Conservation (phyloP, 2,888 invertebrate species). For the Ochropacha duplaris region DNA sequence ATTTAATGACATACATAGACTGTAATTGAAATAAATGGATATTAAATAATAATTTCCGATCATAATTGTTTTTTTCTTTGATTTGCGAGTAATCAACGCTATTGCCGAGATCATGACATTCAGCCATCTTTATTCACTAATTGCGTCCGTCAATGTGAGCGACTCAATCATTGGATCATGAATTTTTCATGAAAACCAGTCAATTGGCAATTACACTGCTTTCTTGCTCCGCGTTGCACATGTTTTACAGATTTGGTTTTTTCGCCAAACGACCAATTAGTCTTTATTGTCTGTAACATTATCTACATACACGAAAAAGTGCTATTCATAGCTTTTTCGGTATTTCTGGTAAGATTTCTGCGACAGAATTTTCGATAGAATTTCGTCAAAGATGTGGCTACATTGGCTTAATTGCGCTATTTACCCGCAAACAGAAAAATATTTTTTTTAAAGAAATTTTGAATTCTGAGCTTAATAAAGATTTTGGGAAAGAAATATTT, state of each 20-base stretch:
- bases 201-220: conserved; percentile 56
- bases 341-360: background rate
- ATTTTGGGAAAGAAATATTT: background rate
- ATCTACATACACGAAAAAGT: conserved; percentile 6
- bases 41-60: background rate
- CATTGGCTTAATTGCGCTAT: too few relatives aligned
- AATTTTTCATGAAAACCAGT: conserved; percentile 72
- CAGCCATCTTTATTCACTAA: conserved; percentile 52
- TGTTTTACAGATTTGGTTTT: conserved; percentile 41
- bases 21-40: conserved; percentile 1
- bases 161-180: conserved; percentile 68
- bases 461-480: background rate
- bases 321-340: background rate
- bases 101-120: conserved; percentile 16
- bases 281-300: conserved; percentile 46
- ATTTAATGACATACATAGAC: background rate
- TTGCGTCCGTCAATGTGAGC: conserved; percentile 43
- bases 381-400: too few relatives aligned
- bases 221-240: conserved; percentile 33
- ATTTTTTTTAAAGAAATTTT: background rate
- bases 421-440: too few relatives aligned
- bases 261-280: conserved; percentile 60
- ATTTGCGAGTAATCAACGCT: conserved; percentile 25
- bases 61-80: conserved; percentile 23
- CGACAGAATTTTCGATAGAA: too few relatives aligned